phyloP scores from a whole-genome alignment of 2,797 vertebrate genomes.

The Gallirallus australis region DNA sequence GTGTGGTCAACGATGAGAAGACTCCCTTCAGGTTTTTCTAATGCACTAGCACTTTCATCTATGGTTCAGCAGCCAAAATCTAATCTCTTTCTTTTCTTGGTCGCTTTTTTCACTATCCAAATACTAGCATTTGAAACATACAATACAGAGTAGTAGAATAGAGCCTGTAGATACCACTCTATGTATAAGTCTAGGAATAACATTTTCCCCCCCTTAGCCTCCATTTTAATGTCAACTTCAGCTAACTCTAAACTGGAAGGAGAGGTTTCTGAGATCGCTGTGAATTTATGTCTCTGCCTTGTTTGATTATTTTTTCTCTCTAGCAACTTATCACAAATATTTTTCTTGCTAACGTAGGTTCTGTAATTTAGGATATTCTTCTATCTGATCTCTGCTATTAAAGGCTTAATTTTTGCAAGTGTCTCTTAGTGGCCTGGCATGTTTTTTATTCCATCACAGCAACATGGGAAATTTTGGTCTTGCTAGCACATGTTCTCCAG shows the following conservation, averaged over 20 bases:
- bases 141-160: neutral
- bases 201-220: neutral
- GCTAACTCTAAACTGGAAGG: neutral
- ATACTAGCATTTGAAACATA: neutral
- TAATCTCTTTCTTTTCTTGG: neutral
- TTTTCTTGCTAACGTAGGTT: neutral
- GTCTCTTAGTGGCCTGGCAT: neutral
- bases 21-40: neutral
- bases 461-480: slow-evolving; percentile 21
- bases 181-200: neutral
- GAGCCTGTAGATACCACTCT: neutral
- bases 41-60: neutral
- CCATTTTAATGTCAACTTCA: neutral
- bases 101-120: neutral
- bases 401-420: neutral
- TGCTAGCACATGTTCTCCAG: slow-evolving; percentile 31
- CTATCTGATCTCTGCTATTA: neutral
- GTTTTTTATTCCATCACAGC: neutral
- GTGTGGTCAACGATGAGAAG: fast-evolving
- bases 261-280: neutral
- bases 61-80: neutral
- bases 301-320: neutral
- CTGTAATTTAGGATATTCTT: neutral
- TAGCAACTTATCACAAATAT: neutral
- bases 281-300: neutral